Percentiles rank a stretch among this genome's conserved stretches.
These are phyloP conservation scores for Drosophila ercepeae DNA, from an alignment of 1,140 invertebrate genomes.

Conservation along the genomic window DNA sequence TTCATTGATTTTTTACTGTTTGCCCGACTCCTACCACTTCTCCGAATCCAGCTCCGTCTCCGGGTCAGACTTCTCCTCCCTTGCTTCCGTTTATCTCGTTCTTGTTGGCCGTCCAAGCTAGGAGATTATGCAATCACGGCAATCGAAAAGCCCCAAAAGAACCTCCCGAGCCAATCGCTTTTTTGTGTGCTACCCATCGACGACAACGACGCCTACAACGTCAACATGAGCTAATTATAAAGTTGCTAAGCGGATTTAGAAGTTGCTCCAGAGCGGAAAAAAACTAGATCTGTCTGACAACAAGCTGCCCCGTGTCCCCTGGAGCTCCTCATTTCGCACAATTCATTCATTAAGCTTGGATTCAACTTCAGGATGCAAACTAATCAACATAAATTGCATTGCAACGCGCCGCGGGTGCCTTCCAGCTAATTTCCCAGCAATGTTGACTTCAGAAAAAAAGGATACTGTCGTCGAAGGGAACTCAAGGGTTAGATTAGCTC, in stretches of 20 bases:
- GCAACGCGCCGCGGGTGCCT: slow-evolving; percentile 4
- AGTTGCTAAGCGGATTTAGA: slow-evolving; percentile 75
- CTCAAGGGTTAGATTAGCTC: slow-evolving; percentile 22
- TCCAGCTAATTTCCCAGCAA: slow-evolving; percentile 21
- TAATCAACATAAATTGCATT: slow-evolving; percentile 54
- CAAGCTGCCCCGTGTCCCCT: not conserved
- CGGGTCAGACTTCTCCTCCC: slow-evolving; percentile 10
- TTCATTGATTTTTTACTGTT: slow-evolving; percentile 52
- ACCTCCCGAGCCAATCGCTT: slow-evolving; percentile 23
- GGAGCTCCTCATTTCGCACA: not conserved
- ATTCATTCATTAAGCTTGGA: slow-evolving; percentile 32
- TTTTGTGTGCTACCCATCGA: slow-evolving; percentile 12
- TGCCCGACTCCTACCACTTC: not conserved
- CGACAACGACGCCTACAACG: slow-evolving; percentile 39
- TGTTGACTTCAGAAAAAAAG: slow-evolving; percentile 1
- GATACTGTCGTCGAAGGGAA: slow-evolving; percentile 9
- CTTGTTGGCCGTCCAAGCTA: slow-evolving; percentile 41
- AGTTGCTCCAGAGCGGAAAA: slow-evolving; percentile 8
- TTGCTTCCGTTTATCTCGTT: slow-evolving; percentile 15
- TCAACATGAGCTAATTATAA: slow-evolving; percentile 61
- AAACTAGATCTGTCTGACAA: slow-evolving; percentile 12
- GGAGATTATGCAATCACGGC: slow-evolving; percentile 67
- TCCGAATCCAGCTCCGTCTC: not conserved
- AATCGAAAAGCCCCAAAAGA: slow-evolving; percentile 40
- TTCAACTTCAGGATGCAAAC: slow-evolving; percentile 43